A percentile compares a stretch with the other conserved stretches of the same genome.
phyloP scores from a whole-genome alignment of 2,888 invertebrate genomes.

The Drosophila recens region DNA sequence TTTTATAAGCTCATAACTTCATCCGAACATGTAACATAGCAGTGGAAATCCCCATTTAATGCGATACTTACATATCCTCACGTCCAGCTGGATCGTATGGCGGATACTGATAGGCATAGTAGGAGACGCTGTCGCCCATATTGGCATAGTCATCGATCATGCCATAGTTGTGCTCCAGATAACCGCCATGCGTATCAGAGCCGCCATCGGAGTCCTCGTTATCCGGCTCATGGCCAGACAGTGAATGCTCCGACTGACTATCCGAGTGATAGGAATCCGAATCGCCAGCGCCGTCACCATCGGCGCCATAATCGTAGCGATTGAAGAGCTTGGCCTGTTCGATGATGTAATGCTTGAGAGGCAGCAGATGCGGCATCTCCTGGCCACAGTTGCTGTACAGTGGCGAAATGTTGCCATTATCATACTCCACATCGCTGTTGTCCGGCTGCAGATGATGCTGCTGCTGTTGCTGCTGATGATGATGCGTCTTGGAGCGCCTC shows the following conservation, averaged over 20 bases:
- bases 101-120: slow-evolving; percentile 88
- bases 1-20: no score
- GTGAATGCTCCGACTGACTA: slow-evolving; percentile 88
- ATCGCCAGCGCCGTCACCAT: slow-evolving; percentile 86
- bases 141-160: slow-evolving; percentile 84
- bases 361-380: slow-evolving; percentile 91
- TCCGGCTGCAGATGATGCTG: slow-evolving; percentile 75
- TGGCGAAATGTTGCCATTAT: slow-evolving; percentile 88
- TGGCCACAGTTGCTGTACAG: slow-evolving; percentile 91
- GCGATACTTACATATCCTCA: slow-evolving; percentile 83
- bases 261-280: slow-evolving; percentile 93
- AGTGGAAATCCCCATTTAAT: neutral
- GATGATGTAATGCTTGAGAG: slow-evolving; percentile 94
- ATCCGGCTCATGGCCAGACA: slow-evolving; percentile 91
- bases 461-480: slow-evolving; percentile 72
- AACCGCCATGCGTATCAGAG: slow-evolving; percentile 88
- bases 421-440: slow-evolving; percentile 86
- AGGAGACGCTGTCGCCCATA: slow-evolving; percentile 87
- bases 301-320: slow-evolving; percentile 88
- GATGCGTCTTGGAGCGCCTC: slow-evolving; percentile 66
- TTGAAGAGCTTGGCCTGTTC: slow-evolving; percentile 91
- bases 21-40: no score
- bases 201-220: slow-evolving; percentile 91
- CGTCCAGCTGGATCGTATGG: slow-evolving; percentile 87
- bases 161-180: slow-evolving; percentile 88